Evolutionary conservation across 2,113 vertebrate species (phyloP).

Genomic region (Sterrhoptilus dennistouni): DNA sequence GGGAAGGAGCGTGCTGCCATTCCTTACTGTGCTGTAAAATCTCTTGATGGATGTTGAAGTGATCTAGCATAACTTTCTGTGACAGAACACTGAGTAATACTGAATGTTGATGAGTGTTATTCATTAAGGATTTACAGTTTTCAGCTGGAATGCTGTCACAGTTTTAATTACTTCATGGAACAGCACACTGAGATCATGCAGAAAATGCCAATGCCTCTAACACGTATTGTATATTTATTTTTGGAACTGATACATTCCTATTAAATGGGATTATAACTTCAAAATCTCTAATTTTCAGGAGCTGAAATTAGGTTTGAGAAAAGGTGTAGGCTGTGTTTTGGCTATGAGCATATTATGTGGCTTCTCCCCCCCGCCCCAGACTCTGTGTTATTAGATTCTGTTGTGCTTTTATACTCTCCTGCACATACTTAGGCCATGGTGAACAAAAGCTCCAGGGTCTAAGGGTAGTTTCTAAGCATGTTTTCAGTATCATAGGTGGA

Average conservation of each 20-base stretch:
- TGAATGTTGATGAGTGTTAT: neutral
- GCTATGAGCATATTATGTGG: fast-evolving
- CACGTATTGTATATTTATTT: neutral
- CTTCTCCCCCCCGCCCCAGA: neutral
- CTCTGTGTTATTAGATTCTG: neutral
- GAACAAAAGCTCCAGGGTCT: neutral
- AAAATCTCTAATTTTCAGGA: neutral
- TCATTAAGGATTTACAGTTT: slow-evolving; percentile 29
- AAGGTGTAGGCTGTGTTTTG: neutral
- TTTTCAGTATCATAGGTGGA: neutral
- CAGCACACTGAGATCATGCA: neutral
- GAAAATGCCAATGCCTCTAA: neutral
- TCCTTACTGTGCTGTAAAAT: neutral
- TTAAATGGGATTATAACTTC: neutral
- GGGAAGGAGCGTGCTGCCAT: neutral
- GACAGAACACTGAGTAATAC: slow-evolving; percentile 14
- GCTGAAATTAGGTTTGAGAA: neutral
- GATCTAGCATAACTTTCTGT: neutral
- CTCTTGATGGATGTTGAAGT: neutral
- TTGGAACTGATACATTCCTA: neutral
- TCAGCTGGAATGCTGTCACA: slow-evolving; percentile 18
- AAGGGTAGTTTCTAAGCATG: neutral
- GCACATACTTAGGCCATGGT: fast-evolving
- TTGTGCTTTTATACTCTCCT: neutral
- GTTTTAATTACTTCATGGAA: neutral